These are phyloP conservation scores for Lingula anatina DNA, from an alignment of 2,888 invertebrate genomes.

Conservation along the genomic window DNA sequence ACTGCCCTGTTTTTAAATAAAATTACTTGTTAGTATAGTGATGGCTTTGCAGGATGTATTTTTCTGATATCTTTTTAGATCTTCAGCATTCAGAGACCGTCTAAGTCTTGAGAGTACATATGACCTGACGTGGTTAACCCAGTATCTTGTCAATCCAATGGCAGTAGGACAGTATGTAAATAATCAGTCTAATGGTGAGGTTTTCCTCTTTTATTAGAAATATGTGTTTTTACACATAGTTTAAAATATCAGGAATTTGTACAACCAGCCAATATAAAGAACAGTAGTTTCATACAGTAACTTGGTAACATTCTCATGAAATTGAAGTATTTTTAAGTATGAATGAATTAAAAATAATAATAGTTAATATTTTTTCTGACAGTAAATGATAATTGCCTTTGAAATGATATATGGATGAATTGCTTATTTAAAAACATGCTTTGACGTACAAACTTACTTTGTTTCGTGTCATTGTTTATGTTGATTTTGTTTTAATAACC, in stretches of 20 bases:
- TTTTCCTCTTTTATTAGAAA: no score
- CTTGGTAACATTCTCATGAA: no score
- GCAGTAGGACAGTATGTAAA: conserved; percentile 57
- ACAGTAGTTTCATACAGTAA: no score
- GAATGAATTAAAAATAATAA: not conserved
- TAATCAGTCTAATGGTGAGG: conserved; percentile 50
- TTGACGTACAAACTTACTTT: not conserved
- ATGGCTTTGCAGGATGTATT: not conserved
- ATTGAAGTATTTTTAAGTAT: not conserved
- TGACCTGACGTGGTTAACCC: conserved; percentile 51
- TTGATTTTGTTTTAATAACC: conserved; percentile 7
- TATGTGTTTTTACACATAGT: no score
- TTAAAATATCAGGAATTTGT: no score
- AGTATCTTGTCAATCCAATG: conserved; percentile 49
- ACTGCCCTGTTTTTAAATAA: not conserved
- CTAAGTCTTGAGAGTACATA: conserved; percentile 40
- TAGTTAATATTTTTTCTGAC: not conserved
- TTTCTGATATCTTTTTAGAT: conserved; percentile 29
- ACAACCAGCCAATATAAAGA: no score
- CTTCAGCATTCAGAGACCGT: conserved; percentile 51
- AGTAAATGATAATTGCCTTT: not conserved
- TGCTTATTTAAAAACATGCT: not conserved
- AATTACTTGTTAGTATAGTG: not conserved
- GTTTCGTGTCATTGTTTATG: not conserved
- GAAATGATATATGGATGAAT: not conserved